Evolutionary conservation across 2,797 vertebrate genomes (phyloP).

Genomic region (Sternarchorhynchus goeldii): DNA sequence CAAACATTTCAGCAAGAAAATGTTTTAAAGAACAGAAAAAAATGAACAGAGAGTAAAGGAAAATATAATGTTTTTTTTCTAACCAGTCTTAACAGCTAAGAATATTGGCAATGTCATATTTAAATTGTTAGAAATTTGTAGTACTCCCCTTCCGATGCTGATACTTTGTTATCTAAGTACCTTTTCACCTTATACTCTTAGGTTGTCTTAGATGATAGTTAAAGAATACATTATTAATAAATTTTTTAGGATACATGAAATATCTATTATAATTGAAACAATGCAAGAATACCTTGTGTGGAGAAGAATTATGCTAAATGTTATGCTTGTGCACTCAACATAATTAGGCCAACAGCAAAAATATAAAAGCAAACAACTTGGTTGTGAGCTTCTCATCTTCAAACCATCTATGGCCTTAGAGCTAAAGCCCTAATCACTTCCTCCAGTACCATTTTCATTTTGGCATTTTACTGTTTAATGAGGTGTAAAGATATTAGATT

Average conservation of each 20-base stretch:
- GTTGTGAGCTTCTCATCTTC: slow-evolving; percentile 21
- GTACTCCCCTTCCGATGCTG: no score
- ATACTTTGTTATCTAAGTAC: neutral
- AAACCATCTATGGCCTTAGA: slow-evolving; percentile 33
- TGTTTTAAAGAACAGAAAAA: no score
- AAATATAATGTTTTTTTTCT: no score
- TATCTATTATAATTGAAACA: neutral
- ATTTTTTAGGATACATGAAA: neutral
- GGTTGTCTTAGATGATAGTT: neutral
- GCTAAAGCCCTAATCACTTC: slow-evolving; percentile 33
- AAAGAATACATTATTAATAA: neutral
- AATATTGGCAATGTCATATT: no score
- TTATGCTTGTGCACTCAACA: slow-evolving; percentile 1
- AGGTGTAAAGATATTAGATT: slow-evolving; percentile 42
- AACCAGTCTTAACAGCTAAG: no score
- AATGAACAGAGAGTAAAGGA: no score
- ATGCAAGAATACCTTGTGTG: neutral
- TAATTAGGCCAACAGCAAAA: slow-evolving; percentile 14
- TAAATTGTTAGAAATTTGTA: no score
- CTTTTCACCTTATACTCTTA: neutral
- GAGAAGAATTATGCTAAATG: slow-evolving; percentile 1
- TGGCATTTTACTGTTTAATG: slow-evolving; percentile 45
- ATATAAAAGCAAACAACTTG: slow-evolving; percentile 12
- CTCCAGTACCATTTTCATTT: slow-evolving; percentile 39
- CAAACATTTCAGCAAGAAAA: no score